These are phyloP conservation scores for Sitophilus oryzae DNA, from an alignment of 1,140 invertebrate genomes.

Conservation along the genomic window DNA sequence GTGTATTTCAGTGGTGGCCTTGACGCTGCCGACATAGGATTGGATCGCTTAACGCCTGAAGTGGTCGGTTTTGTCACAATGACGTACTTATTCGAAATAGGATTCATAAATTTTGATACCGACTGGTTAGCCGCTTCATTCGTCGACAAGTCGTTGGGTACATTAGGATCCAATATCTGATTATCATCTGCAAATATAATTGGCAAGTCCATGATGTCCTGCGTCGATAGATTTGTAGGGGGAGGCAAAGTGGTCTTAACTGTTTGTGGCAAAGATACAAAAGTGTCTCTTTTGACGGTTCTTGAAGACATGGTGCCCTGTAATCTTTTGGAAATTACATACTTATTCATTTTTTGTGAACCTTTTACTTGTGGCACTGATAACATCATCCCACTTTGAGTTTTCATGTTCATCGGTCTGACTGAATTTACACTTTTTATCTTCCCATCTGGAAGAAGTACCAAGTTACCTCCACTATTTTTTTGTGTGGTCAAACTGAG, in stretches of 20 bases:
- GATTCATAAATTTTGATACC: constrained; percentile 16
- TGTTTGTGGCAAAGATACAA: constrained; percentile 13
- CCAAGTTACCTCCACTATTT: constrained; percentile 26
- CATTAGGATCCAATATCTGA: constrained; percentile 44
- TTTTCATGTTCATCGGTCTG: constrained; percentile 18
- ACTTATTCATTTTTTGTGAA: constrained; percentile 7
- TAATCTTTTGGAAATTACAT: constrained; percentile 29
- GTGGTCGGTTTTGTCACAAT: constrained; percentile 38
- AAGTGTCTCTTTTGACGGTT: constrained; percentile 27
- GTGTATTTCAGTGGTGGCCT: constrained; percentile 47
- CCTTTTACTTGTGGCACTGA: constrained; percentile 10
- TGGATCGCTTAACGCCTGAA: constrained; percentile 27
- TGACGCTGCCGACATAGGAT: background rate
- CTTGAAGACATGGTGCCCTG: constrained; percentile 25
- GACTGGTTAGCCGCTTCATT: background rate
- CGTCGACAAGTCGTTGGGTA: constrained; percentile 30
- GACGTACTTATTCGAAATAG: constrained; percentile 31
- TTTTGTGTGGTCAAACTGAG: constrained; percentile 25
- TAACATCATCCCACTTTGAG: constrained; percentile 15
- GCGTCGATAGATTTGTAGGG: constrained; percentile 50
- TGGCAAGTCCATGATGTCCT: constrained; percentile 60
- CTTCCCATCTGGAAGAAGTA: constrained; percentile 39
- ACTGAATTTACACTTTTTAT: constrained; percentile 23
- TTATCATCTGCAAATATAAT: constrained; percentile 63
- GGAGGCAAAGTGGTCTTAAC: constrained; percentile 28